These are phyloP conservation scores for Sebastes kiyomatsui DNA, from an alignment of 2,797 vertebrate species.

Conservation along the genomic window DNA sequence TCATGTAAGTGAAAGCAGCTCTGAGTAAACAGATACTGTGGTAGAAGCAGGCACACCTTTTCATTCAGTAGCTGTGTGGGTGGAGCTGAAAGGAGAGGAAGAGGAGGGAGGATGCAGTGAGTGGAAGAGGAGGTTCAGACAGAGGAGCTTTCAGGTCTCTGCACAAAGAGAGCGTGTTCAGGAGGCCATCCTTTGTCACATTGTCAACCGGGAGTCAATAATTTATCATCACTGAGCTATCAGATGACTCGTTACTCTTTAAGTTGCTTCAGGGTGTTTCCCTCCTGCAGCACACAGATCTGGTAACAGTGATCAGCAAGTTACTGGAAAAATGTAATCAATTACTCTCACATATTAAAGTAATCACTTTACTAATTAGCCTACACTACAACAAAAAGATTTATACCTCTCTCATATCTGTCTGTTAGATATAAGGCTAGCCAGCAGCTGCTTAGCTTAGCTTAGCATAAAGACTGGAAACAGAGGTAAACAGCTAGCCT, in stretches of 20 bases:
- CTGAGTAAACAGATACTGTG: slow-evolving; percentile 65
- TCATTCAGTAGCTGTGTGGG: slow-evolving; percentile 58
- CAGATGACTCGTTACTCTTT: slow-evolving; percentile 20
- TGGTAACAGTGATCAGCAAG: neutral
- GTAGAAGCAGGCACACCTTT: slow-evolving; percentile 62
- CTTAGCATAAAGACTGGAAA: neutral
- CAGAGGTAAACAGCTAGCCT: too few relatives aligned
- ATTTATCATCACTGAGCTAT: slow-evolving; percentile 60
- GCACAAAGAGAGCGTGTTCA: slow-evolving; percentile 58
- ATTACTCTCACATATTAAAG: neutral
- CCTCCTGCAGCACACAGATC: neutral
- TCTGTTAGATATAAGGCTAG: too few relatives aligned
- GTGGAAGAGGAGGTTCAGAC: slow-evolving; percentile 40
- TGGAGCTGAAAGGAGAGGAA: slow-evolving; percentile 20
- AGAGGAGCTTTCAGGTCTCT: slow-evolving; percentile 58
- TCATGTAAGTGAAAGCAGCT: slow-evolving; percentile 49
- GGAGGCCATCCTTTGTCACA: slow-evolving; percentile 54
- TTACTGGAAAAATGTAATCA: neutral
- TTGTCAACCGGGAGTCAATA: slow-evolving; percentile 63
- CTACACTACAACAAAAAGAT: too few relatives aligned
- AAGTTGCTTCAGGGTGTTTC: neutral
- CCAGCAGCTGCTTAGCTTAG: too few relatives aligned
- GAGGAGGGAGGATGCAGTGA: neutral
- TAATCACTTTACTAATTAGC: neutral
- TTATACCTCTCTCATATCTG: too few relatives aligned